Conservation (phyloP, 2,797 vertebrate species). For the Lacerta agilis region DNA sequence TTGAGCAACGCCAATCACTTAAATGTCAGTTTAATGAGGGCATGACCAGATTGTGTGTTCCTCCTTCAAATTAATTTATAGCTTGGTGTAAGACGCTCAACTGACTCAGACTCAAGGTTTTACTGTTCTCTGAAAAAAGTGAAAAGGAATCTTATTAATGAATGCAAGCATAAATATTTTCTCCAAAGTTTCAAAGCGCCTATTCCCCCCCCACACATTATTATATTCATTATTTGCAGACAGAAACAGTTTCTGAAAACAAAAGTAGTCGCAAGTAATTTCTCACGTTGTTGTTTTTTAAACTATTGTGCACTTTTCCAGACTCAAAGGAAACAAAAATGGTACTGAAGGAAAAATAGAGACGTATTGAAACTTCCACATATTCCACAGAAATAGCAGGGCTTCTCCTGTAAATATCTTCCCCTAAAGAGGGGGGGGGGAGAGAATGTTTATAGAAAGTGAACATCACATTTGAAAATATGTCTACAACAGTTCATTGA, state of each 20-base stretch:
- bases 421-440: too few relatives aligned
- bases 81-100: background rate
- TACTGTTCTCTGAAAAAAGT: conserved; percentile 16
- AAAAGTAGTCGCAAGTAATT: background rate
- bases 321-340: background rate
- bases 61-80: conserved; percentile 4
- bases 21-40: background rate
- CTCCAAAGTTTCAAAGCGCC: background rate
- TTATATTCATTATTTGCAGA: conserved; percentile 17
- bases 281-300: background rate
- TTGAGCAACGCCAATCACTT: background rate
- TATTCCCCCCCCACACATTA: background rate
- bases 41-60: conserved; percentile 24
- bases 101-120: background rate
- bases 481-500: too few relatives aligned
- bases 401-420: background rate
- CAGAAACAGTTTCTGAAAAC: background rate
- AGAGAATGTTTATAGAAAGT: background rate
- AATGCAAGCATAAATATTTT: background rate
- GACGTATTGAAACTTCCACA: background rate
- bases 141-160: conserved; percentile 10
- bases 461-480: conserved; percentile 5
- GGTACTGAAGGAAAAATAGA: background rate
- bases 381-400: background rate
- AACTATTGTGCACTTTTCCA: background rate